phyloP scores from a whole-genome alignment of 1,140 invertebrate genomes.

The Scaptodrosophila lebanonensis region DNA sequence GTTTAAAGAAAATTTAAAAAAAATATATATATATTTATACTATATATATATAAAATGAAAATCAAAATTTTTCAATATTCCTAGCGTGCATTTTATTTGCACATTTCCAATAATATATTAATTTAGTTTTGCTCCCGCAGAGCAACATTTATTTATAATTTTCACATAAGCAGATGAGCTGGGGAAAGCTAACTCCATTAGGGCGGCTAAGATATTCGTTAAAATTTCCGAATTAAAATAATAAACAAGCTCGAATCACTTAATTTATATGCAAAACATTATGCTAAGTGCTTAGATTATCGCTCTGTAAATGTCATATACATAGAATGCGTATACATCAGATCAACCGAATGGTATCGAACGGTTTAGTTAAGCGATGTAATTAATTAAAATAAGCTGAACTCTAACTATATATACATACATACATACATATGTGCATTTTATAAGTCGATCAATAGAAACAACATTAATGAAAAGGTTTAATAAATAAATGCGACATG shows the following conservation, averaged over 20 bases:
- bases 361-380: constrained; percentile 26
- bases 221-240: constrained; percentile 32
- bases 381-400: constrained; percentile 15
- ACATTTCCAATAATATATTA: constrained; percentile 54
- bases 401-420: constrained; percentile 5
- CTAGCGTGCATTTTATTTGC: constrained; percentile 51
- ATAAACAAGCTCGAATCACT: constrained; percentile 26
- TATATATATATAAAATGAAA: constrained; percentile 33
- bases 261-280: constrained; percentile 31
- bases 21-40: too few relatives aligned
- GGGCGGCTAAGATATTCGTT: constrained; percentile 11
- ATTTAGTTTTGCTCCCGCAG: too few relatives aligned
- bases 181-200: constrained; percentile 12
- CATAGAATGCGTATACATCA: constrained; percentile 34
- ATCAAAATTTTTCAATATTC: constrained; percentile 42
- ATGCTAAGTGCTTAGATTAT: constrained; percentile 37
- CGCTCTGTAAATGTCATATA: constrained; percentile 27
- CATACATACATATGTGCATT: constrained; percentile 26
- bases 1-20: constrained; percentile 8
- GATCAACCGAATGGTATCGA: constrained; percentile 39
- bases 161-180: constrained; percentile 10
- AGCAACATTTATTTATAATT: constrained; percentile 6
- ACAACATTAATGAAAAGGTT: constrained; percentile 49
- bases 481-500: constrained; percentile 66
- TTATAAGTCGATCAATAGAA: constrained; percentile 18